Evolutionary conservation across 2,888 invertebrate genomes (phyloP), one percentile per base, ranked within the genome.

Genomic region (Spialia ferax): DNA sequence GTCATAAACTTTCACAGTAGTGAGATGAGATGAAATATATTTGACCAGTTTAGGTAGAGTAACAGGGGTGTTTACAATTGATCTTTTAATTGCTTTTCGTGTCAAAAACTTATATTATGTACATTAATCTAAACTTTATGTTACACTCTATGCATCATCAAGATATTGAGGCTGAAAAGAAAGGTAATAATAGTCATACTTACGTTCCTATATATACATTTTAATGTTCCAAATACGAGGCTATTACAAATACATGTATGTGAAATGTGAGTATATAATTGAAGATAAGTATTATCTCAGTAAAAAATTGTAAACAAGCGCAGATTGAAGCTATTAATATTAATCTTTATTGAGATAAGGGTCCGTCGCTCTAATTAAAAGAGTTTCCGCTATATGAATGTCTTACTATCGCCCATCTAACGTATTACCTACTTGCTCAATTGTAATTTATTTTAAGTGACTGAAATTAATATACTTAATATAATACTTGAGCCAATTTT

Each of bases 211-310:
- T n/a, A 15, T 42, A 15, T n/a, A n/a, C n/a, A n/a, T n/a, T n/a
- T n/a, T n/a, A n/a, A n/a, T n/a, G 10, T 11, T 8, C 10, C 8
- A 38, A 13, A 38, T 13, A 38, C 2, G 26, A 26, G 26, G 26
- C 26, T 2, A 26, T 6, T 6, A 26, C 6, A 26, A 26, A 26
- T 2, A 26, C 6, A 26, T 26, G 6, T 26, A 26, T 6, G 3
- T 26, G n/a, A n/a, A n/a, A n/a, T n/a, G n/a, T n/a, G n/a, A n/a
- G n/a, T n/a, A 26, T 26, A 4, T 26, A 38, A 38, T 11, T 38
- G 35, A 38, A 5, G 7, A 62, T 62, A 62, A 62, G n/a, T n/a
- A 23, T 52, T 35, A 62, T 62, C 61, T 35, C 26, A 8, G 22
- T 22, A 8, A n/a, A 1, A 18, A 62, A 35, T 7, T 22, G 35